These are phyloP conservation scores for Megastigmus dorsalis DNA, from an alignment of 2,888 invertebrate species.

Conservation along the genomic window DNA sequence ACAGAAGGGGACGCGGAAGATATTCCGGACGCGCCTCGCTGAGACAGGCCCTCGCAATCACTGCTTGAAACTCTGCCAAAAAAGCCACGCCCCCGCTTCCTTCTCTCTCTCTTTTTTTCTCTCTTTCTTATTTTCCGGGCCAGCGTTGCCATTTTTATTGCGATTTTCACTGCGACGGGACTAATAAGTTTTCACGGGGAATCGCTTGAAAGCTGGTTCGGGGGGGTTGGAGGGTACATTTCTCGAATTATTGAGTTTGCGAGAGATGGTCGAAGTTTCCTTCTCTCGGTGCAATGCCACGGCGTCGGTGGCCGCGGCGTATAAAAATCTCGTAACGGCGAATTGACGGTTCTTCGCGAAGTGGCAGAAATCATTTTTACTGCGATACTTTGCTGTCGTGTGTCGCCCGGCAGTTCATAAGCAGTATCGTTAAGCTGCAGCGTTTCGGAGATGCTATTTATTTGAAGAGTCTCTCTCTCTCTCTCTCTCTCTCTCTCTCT, in stretches of 20 bases:
- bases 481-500: too few species aligned
- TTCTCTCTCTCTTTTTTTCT: conserved; percentile 41
- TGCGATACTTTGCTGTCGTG: too few species aligned
- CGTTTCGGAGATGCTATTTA: too few species aligned
- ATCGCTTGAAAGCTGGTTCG: background rate
- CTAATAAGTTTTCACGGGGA: conserved; percentile 37
- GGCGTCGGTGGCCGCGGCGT: too few species aligned
- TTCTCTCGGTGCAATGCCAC: too few species aligned
- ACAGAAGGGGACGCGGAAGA: conserved; percentile 57
- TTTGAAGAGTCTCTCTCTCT: too few species aligned
- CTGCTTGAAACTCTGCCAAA: conserved; percentile 71
- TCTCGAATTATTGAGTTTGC: background rate
- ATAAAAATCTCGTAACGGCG: background rate
- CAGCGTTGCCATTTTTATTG: conserved; percentile 45
- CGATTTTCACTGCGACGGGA: conserved; percentile 28
- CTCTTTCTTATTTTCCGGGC: conserved; percentile 24
- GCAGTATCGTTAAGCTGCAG: too few species aligned
- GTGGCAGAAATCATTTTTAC: conserved; percentile 32
- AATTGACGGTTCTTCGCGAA: background rate
- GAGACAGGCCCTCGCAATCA: conserved; percentile 72
- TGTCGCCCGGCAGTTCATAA: too few species aligned
- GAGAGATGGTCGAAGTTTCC: background rate
- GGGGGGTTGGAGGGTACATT: background rate
- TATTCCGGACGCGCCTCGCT: conserved; percentile 68
- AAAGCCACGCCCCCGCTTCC: conserved; percentile 56